Conservation (phyloP, 2,797 vertebrate genomes). For the Micropoecilia bifurca region DNA sequence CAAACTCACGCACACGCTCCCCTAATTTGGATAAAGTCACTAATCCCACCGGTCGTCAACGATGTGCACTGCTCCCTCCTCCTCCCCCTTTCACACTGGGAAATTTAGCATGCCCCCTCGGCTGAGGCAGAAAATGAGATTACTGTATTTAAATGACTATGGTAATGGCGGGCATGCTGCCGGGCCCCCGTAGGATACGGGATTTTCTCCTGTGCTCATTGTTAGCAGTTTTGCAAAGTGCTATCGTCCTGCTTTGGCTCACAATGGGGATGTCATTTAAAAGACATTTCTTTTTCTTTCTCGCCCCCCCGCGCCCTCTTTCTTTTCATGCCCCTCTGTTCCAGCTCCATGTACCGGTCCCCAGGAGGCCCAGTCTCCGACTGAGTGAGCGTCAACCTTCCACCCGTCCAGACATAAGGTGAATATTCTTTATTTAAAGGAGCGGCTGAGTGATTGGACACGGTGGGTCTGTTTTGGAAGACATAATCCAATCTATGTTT, state of each 20-base stretch:
- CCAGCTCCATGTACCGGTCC: conserved; percentile 59
- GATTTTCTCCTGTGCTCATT: conserved; percentile 85
- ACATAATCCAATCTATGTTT: conserved; percentile 80
- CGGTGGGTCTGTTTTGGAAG: conserved; percentile 79
- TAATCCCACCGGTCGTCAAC: conserved; percentile 70
- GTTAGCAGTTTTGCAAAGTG: conserved; percentile 90
- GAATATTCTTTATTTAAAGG: conserved; percentile 73
- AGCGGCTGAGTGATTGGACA: conserved; percentile 74
- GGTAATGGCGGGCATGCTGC: conserved; percentile 92
- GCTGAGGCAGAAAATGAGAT: conserved; percentile 98
- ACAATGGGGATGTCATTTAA: conserved; percentile 84
- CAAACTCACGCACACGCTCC: conserved; percentile 36
- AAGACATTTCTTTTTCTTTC: conserved; percentile 79
- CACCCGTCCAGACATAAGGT: conserved; percentile 75
- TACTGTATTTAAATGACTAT: conserved; percentile 99
- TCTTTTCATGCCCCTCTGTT: conserved; percentile 58
- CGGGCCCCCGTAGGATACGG: conserved; percentile 76
- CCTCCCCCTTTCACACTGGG: conserved; percentile 69
- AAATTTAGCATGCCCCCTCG: conserved; percentile 83
- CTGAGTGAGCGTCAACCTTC: conserved; percentile 34
- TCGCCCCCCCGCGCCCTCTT: conserved; percentile 28
- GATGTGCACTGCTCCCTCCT: conserved; percentile 32
- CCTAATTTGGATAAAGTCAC: conserved; percentile 64
- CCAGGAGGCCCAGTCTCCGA: conserved; percentile 62
- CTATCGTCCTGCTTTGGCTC: conserved; percentile 74